Base-by-base conservation (phyloP, 2,113 vertebrate genomes). In the Osmerus mordax region DNA sequence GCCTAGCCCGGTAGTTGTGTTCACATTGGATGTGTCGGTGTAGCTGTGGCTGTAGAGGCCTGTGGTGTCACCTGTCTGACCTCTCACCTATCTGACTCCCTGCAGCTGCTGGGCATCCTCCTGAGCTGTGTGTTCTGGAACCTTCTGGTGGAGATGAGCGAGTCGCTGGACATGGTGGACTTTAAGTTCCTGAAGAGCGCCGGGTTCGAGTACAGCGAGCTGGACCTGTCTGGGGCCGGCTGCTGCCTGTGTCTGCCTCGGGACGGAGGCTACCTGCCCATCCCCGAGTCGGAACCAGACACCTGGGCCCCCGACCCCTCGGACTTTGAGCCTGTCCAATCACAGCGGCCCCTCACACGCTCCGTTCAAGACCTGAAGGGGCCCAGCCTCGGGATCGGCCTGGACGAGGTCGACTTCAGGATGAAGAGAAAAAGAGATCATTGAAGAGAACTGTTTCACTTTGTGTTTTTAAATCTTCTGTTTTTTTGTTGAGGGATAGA, bases 241-340 rank as follows among this genome's bases (percentile, higher is more conserved):
- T 97, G 95, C 87, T 96, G 95, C 67, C 90, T 94, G 91, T 96
- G 95, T 56, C 84, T 97, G 76, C 95, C 95, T 13, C 83, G 88
- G 69, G 95, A 94, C 12, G 93, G 90, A 0, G 95, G 95, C 3
- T 97, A 97, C 84, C 66, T 94, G n/a, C 94, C 94, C 0, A 69
- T 95, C 12, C 90, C 86, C 0, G 81, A 25, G 19, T 73, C 67
- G 3, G 87, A 82, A 18, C 67, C 74, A 15, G 85, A 82, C 16
- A 55, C 71, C 71, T 80, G 81, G 78, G 32, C 66, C 41, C 18
- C 52, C 0, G 89, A 90, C 68, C 84, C 76, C 0, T 53, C 65
- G 1, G 82, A 88, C 8, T 83, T 87, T 1, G 88, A 91, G 81
- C 88, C 88, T 72, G 7, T 89, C 51, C 86, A 87, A 82, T 76